These are phyloP conservation scores for Diaperis boleti DNA, from an alignment of 2,888 invertebrate genomes.

Conservation along the genomic window DNA sequence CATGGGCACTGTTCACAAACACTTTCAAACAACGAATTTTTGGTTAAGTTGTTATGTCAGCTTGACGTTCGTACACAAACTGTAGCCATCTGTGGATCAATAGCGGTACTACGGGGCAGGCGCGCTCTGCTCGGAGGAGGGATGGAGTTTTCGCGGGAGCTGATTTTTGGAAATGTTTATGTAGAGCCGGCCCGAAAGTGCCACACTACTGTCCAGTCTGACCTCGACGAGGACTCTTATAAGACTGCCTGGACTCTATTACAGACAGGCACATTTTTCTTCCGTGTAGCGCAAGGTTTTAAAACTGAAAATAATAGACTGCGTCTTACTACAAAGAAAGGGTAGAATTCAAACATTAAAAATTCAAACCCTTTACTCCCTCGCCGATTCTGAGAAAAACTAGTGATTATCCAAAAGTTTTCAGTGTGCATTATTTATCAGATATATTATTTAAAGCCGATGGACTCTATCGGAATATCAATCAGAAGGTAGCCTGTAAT, in stretches of 20 bases:
- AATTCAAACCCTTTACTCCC: slow-evolving; percentile 20
- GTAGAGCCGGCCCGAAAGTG: background rate
- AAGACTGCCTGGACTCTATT: background rate
- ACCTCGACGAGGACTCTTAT: background rate
- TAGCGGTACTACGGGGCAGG: slow-evolving; percentile 44
- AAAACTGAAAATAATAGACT: slow-evolving; percentile 13
- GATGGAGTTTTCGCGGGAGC: background rate
- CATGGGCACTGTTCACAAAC: slow-evolving; percentile 8
- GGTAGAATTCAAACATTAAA: slow-evolving; percentile 18
- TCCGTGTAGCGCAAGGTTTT: slow-evolving; percentile 4
- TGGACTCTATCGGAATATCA: background rate
- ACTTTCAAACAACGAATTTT: slow-evolving; percentile 26
- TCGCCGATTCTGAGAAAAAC: slow-evolving; percentile 22
- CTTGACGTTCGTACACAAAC: slow-evolving; percentile 16
- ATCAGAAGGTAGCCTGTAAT: background rate
- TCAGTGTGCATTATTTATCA: slow-evolving; percentile 1
- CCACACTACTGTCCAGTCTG: background rate
- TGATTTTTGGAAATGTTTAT: background rate
- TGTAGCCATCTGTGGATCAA: slow-evolving; percentile 51
- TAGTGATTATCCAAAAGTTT: slow-evolving; percentile 19
- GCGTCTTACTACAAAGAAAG: slow-evolving; percentile 6
- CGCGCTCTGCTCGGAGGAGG: slow-evolving; percentile 9
- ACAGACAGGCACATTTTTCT: background rate
- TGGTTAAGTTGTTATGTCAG: slow-evolving; percentile 28
- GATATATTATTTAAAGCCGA: slow-evolving; percentile 14